These are phyloP conservation scores for Isoperla grammatica DNA, from an alignment of 2,888 invertebrate genomes.

Conservation along the genomic window DNA sequence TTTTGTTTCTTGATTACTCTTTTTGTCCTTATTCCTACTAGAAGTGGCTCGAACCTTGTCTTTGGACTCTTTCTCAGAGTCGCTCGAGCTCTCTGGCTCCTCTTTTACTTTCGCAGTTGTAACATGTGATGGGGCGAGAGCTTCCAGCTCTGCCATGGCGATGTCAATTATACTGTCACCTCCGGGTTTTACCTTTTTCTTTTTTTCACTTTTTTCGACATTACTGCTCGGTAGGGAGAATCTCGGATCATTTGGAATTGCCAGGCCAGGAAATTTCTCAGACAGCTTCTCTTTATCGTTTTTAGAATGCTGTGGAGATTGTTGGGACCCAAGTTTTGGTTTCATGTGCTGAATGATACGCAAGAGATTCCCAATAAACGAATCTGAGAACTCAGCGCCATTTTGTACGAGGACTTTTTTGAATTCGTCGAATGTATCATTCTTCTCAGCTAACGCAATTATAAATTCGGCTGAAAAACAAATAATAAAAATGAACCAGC, in stretches of 20 bases:
- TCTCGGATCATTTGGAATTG: constrained; percentile 68
- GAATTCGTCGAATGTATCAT: constrained; percentile 79
- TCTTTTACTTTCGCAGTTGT: constrained; percentile 13
- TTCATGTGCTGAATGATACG: constrained; percentile 96
- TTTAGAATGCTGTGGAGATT: constrained; percentile 38
- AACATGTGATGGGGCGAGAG: constrained; percentile 63
- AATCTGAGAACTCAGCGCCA: constrained; percentile 96
- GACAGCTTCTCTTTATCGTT: constrained; percentile 52
- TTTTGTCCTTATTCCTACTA: constrained; percentile 30
- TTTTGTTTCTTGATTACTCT: constrained; percentile 27
- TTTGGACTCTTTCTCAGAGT: constrained; percentile 9
- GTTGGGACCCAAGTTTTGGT: constrained; percentile 43
- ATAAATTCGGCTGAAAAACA: constrained; percentile 86
- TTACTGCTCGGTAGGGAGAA: constrained; percentile 35
- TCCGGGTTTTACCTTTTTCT: constrained; percentile 36
- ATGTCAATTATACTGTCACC: constrained; percentile 59
- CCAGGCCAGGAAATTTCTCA: constrained; percentile 71
- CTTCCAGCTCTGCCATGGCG: constrained; percentile 81
- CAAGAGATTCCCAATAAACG: constrained; percentile 86
- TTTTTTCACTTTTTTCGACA: constrained; percentile 37
- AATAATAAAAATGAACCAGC: not conserved
- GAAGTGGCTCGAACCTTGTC: not conserved
- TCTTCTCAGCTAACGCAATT: constrained; percentile 86
- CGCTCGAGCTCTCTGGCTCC: constrained; percentile 12
- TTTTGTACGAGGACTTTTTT: constrained; percentile 82